phyloP scores from a whole-genome alignment of 2,113 vertebrate genomes.

The Muntiacus muntjak region DNA sequence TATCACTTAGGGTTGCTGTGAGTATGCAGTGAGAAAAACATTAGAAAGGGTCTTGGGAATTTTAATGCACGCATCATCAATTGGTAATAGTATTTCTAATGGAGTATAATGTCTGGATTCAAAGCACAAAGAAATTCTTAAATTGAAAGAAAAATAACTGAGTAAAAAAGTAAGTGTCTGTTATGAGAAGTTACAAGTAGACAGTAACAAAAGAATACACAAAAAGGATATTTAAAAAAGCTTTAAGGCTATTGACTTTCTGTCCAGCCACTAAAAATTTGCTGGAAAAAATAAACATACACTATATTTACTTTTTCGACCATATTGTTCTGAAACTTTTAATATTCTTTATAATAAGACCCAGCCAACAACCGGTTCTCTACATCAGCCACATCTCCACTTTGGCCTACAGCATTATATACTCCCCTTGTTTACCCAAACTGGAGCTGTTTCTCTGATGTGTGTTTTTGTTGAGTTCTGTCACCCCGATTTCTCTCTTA shows the following conservation, averaged over 20 bases:
- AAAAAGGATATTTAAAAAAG: background rate
- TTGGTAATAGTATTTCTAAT: background rate
- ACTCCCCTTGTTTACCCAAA: background rate
- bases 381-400: background rate
- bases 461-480: accelerated
- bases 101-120: background rate
- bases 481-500: background rate
- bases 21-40: background rate
- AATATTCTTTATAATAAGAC: background rate
- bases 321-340: background rate
- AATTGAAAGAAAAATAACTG: background rate
- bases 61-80: background rate
- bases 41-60: background rate
- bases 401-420: background rate
- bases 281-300: background rate
- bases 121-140: background rate
- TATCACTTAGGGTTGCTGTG: background rate
- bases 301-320: background rate
- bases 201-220: background rate
- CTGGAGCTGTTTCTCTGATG: accelerated
- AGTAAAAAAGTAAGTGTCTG: background rate
- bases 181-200: background rate
- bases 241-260: background rate
- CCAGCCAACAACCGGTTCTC: accelerated
- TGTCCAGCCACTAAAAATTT: background rate